phyloP scores from a whole-genome alignment of 2,113 vertebrate genomes.

The Phalacrocorax aristotelis region DNA sequence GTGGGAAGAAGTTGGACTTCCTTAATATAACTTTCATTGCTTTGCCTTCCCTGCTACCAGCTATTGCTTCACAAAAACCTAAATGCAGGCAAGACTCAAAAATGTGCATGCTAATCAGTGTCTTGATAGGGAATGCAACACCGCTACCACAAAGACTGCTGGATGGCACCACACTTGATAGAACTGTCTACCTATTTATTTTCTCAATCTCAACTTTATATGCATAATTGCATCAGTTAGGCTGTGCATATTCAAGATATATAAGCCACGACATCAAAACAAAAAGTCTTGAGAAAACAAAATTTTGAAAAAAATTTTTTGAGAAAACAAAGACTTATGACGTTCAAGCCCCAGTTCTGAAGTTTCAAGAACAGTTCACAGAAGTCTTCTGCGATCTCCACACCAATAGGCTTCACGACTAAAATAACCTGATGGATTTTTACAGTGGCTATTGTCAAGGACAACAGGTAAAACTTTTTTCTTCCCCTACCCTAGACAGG shows the following conservation, averaged over 20 bases:
- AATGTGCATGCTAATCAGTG: fast-evolving
- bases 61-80: neutral
- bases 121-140: neutral
- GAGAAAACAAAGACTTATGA: neutral
- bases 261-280: neutral
- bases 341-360: neutral
- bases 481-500: neutral
- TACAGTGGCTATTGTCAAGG: neutral
- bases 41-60: neutral
- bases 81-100: neutral
- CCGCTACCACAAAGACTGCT: neutral
- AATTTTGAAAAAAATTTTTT: neutral
- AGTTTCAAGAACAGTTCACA: neutral
- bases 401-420: neutral
- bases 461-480: neutral
- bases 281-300: neutral
- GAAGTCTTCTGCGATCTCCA: neutral
- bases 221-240: neutral
- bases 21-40: neutral
- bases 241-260: neutral
- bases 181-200: neutral
- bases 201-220: neutral
- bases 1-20: neutral
- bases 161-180: neutral
- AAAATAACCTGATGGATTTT: neutral